These are phyloP conservation scores for Diogma glabrata DNA, from an alignment of 2,888 invertebrate genomes.

Conservation along the genomic window DNA sequence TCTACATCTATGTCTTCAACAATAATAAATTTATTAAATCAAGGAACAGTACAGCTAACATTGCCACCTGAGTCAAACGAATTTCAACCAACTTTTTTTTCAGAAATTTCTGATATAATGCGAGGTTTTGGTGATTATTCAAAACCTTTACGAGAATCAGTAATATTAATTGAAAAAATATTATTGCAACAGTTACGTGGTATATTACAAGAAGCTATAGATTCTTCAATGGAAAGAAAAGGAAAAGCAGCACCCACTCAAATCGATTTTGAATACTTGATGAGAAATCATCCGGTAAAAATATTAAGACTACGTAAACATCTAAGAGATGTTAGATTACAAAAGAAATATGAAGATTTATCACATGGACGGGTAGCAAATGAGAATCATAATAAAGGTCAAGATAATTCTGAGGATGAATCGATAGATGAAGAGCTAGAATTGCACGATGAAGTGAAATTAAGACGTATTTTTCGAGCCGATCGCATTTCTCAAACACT, in stretches of 20 bases:
- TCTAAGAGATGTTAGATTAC: conserved; percentile 44
- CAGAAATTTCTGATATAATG: conserved; percentile 77
- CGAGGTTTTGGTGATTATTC: conserved; percentile 87
- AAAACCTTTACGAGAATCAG: conserved; percentile 69
- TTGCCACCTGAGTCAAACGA: neutral
- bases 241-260: conserved; percentile 43
- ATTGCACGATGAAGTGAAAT: conserved; percentile 33
- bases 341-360: conserved; percentile 30
- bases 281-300: conserved; percentile 70
- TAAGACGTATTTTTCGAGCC: conserved; percentile 40
- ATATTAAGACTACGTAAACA: conserved; percentile 65
- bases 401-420: conserved; percentile 43
- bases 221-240: conserved; percentile 51
- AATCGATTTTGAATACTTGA: conserved; percentile 67
- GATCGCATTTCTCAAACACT: conserved; percentile 46
- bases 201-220: conserved; percentile 63
- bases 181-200: conserved; percentile 68
- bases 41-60: neutral
- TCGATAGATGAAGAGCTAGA: conserved; percentile 40
- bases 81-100: conserved; percentile 11
- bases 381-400: conserved; percentile 31
- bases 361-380: conserved; percentile 32
- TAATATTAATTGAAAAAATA: conserved; percentile 71
- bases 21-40: conserved; percentile 5
- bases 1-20: conserved; percentile 5